Conservation (phyloP, 2,888 invertebrate species). For the Chirona hameri region DNA sequence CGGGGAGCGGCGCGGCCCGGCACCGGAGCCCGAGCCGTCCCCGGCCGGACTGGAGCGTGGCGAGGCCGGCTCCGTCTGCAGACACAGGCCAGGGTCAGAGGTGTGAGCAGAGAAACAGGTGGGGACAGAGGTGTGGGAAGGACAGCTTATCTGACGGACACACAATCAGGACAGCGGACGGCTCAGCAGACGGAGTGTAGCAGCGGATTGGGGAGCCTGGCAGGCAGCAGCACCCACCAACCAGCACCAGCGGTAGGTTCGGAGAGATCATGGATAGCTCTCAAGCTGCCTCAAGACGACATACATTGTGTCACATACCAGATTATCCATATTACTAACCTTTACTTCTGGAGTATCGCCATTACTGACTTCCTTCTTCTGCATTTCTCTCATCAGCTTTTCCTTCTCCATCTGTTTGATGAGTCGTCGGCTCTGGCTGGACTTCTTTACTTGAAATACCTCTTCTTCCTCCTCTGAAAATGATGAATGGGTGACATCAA, state of each 20-base stretch:
- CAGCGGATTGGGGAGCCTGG: too few relatives aligned
- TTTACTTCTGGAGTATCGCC: background rate
- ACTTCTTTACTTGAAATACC: conserved; percentile 92
- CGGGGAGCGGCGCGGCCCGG: background rate
- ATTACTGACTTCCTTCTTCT: background rate
- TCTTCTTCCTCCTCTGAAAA: conserved; percentile 63
- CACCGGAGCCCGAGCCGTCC: background rate
- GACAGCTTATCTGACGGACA: too few relatives aligned
- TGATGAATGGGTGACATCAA: background rate
- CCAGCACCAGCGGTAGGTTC: too few relatives aligned
- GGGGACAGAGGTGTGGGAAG: too few relatives aligned
- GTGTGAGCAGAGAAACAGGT: background rate
- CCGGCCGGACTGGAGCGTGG: background rate
- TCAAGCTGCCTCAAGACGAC: too few relatives aligned
- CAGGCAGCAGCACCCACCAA: too few relatives aligned
- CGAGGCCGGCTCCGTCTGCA: background rate
- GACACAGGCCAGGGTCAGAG: background rate
- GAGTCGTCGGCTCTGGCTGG: conserved; percentile 84
- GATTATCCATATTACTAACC: background rate
- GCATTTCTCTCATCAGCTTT: conserved; percentile 36
- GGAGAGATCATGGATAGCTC: too few relatives aligned
- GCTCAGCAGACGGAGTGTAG: too few relatives aligned
- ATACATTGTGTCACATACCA: too few relatives aligned
- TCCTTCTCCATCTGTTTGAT: conserved; percentile 60
- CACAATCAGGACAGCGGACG: background rate